A percentile compares a stretch with the other conserved stretches of the same genome.
These are phyloP conservation scores for Goniozus legneri DNA, from an alignment of 1,140 invertebrate genomes.

Conservation along the genomic window DNA sequence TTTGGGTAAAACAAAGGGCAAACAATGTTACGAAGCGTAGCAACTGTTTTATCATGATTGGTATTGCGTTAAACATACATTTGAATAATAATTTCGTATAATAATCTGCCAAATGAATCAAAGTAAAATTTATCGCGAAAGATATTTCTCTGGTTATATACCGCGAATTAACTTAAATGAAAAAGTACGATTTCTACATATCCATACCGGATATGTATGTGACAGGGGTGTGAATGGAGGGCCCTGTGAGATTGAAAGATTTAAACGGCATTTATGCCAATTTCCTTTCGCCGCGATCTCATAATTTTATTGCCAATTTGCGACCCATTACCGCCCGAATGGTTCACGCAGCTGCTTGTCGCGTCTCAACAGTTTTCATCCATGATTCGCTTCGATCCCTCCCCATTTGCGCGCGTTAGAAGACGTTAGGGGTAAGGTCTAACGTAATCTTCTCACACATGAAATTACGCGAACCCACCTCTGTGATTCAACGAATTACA, in stretches of 20 bases:
- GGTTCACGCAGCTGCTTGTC: conserved; percentile 16
- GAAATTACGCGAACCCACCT: too few species aligned
- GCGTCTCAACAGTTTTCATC: conserved; percentile 19
- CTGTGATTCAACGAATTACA: too few species aligned
- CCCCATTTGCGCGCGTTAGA: conserved; percentile 16
- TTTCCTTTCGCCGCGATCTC: conserved; percentile 44
- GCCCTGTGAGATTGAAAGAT: conserved; percentile 48
- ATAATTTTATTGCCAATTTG: conserved; percentile 53
- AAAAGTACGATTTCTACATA: too few species aligned
- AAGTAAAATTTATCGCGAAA: too few species aligned
- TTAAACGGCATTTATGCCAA: conserved; percentile 43
- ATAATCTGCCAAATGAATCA: too few species aligned
- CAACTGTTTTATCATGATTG: conserved; percentile 31
- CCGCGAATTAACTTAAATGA: too few species aligned
- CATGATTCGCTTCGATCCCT: conserved; percentile 13
- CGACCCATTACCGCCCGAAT: conserved; percentile 28
- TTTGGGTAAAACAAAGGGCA: conserved; percentile 35
- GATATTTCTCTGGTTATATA: too few species aligned
- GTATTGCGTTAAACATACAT: too few species aligned
- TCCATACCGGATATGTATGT: conserved; percentile 14
- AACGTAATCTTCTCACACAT: conserved; percentile 31
- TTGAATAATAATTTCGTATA: too few species aligned
- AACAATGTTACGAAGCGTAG: conserved; percentile 18
- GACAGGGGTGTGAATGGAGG: conserved; percentile 25
- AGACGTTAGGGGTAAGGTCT: conserved; percentile 30